Conservation (phyloP, 2,797 vertebrate species). For the Ceyx erithaca region DNA sequence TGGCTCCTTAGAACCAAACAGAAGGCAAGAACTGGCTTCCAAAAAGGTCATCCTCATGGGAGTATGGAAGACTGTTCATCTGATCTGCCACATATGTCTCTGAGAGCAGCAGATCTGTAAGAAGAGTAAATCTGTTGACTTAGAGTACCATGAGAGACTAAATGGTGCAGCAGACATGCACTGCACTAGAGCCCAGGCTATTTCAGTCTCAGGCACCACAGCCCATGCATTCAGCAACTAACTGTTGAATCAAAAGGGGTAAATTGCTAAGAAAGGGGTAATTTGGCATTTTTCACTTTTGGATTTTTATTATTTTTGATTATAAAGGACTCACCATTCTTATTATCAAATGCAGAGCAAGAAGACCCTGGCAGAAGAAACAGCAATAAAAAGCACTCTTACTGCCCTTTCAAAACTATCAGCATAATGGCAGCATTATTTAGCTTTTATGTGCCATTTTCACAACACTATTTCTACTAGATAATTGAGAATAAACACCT, state of each 20-base stretch:
- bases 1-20: constrained; percentile 9
- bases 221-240: neutral
- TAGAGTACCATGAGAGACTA: neutral
- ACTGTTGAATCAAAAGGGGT: neutral
- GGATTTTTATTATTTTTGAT: constrained; percentile 11
- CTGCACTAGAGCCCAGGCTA: neutral
- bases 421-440: constrained; percentile 28
- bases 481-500: constrained; percentile 50
- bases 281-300: neutral
- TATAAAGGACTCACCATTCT: no score
- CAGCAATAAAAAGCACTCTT: neutral
- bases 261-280: neutral
- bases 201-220: constrained; percentile 8
- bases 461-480: constrained; percentile 4
- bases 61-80: neutral
- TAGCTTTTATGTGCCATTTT: constrained; percentile 32
- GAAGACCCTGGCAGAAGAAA: neutral
- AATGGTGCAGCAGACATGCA: neutral
- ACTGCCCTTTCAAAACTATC: constrained; percentile 34
- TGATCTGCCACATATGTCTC: constrained; percentile 40
- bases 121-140: neutral
- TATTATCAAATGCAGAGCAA: neutral
- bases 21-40: constrained; percentile 6
- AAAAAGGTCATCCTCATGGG: constrained; percentile 34
- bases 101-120: neutral